These are phyloP conservation scores for Gymnoscelis rufifasciata DNA, from an alignment of 2,888 invertebrate species.

Conservation along the genomic window DNA sequence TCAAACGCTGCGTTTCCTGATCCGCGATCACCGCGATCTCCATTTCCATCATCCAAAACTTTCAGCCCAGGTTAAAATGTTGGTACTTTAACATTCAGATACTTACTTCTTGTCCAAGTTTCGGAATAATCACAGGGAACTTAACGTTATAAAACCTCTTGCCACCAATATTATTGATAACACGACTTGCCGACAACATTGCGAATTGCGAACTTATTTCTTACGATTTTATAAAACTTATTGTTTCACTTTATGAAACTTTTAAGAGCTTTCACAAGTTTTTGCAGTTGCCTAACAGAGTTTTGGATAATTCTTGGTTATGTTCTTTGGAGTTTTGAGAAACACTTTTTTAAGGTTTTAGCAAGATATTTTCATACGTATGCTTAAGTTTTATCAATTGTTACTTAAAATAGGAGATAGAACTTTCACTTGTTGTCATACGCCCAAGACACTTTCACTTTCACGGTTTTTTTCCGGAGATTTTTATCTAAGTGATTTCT, in stretches of 20 bases:
- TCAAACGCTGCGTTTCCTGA: too few relatives aligned
- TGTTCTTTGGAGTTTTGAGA: neutral
- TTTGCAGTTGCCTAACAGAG: neutral
- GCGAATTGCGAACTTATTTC: constrained; percentile 4
- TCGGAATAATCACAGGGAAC: constrained; percentile 30
- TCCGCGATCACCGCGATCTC: too few relatives aligned
- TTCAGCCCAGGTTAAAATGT: too few relatives aligned
- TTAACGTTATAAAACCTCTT: constrained; percentile 49
- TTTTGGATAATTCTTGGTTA: neutral
- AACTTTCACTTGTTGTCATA: too few relatives aligned
- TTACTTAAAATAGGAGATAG: too few relatives aligned
- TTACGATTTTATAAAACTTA: constrained; percentile 1
- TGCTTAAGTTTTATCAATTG: too few relatives aligned
- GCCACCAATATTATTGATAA: constrained; percentile 38
- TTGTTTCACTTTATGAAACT: neutral
- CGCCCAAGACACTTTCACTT: too few relatives aligned
- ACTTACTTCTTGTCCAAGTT: constrained; percentile 36
- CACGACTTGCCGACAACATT: constrained; percentile 14
- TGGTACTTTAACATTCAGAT: too few relatives aligned
- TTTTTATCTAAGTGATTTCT: too few relatives aligned
- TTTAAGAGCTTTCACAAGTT: neutral
- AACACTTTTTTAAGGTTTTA: neutral
- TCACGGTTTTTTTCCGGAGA: too few relatives aligned
- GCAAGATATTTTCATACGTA: neutral
- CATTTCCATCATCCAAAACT: too few relatives aligned